These are phyloP conservation scores for Oscarella lobularis DNA, from an alignment of 37 sponge, comb jelly and placozoan species.

Conservation along the genomic window DNA sequence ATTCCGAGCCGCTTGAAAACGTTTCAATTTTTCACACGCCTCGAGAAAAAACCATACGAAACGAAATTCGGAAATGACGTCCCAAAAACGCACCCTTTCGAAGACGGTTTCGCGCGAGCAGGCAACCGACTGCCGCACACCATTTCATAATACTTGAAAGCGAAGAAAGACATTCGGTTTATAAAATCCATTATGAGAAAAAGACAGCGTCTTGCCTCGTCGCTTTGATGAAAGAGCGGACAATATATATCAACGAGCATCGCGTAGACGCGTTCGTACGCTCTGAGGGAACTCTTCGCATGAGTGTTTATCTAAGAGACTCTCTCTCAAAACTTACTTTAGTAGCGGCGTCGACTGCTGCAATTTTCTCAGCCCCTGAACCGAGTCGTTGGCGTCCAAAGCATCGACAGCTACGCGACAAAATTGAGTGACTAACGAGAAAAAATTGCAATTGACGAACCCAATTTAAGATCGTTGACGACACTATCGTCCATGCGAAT, in stretches of 20 bases:
- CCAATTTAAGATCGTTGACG: constrained; percentile 17
- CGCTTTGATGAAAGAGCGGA: not conserved
- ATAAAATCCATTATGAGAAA: not conserved
- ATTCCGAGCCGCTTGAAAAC: not conserved
- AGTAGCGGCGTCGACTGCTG: not conserved
- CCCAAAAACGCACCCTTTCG: too few species aligned
- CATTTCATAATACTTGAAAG: not conserved
- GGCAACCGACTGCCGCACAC: not conserved
- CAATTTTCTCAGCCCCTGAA: not conserved
- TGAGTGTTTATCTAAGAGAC: not conserved
- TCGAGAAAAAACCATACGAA: too few species aligned
- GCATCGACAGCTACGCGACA: constrained; percentile 27
- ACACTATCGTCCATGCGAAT: not conserved
- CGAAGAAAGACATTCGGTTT: too few species aligned
- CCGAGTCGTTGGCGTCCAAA: not conserved
- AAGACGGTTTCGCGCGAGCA: not conserved
- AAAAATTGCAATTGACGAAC: constrained; percentile 10
- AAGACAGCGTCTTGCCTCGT: not conserved
- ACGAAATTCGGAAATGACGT: too few species aligned
- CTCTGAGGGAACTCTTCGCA: not conserved
- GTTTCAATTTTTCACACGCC: too few species aligned
- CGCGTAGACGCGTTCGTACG: not conserved
- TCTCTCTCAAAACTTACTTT: not conserved
- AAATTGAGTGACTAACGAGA: constrained; percentile 17
- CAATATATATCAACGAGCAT: not conserved